phyloP scores from a whole-genome alignment of 2,888 invertebrate genomes.

The Stenoptilia bipunctidactyla region DNA sequence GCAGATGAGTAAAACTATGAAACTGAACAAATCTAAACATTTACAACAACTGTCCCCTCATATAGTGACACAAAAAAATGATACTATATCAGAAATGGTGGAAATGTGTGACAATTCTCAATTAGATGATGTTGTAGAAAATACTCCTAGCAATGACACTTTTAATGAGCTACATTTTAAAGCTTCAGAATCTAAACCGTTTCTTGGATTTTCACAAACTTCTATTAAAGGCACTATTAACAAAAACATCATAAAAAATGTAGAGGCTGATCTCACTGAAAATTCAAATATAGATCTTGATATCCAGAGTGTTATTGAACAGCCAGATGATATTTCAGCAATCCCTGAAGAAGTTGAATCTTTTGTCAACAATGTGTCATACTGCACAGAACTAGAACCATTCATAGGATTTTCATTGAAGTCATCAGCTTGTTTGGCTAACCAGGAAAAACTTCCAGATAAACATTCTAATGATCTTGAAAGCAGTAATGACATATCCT shows the following conservation, averaged over 20 bases:
- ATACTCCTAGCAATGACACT: not conserved
- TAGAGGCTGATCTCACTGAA: too few relatives aligned
- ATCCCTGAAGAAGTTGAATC: too few relatives aligned
- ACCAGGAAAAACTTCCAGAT: conserved; percentile 3
- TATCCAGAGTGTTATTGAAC: too few relatives aligned
- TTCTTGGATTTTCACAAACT: not conserved
- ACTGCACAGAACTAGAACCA: conserved; percentile 25
- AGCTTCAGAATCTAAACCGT: not conserved
- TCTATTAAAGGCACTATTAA: too few relatives aligned
- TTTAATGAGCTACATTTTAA: not conserved
- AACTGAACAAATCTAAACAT: not conserved
- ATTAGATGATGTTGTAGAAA: not conserved
- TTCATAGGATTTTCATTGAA: conserved; percentile 31
- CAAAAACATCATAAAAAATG: too few relatives aligned
- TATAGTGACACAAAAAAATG: too few relatives aligned
- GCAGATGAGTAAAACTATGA: not conserved
- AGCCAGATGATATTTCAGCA: too few relatives aligned
- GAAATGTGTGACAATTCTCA: not conserved
- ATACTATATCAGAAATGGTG: too few relatives aligned
- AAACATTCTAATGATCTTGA: conserved; percentile 1
- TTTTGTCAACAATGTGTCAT: too few relatives aligned
- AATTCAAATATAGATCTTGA: too few relatives aligned
- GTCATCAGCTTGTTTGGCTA: not conserved
- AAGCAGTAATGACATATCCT: not conserved
- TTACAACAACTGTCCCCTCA: not conserved